These are phyloP conservation scores for Atta colombica DNA, from an alignment of 1,140 invertebrate species.

Conservation along the genomic window DNA sequence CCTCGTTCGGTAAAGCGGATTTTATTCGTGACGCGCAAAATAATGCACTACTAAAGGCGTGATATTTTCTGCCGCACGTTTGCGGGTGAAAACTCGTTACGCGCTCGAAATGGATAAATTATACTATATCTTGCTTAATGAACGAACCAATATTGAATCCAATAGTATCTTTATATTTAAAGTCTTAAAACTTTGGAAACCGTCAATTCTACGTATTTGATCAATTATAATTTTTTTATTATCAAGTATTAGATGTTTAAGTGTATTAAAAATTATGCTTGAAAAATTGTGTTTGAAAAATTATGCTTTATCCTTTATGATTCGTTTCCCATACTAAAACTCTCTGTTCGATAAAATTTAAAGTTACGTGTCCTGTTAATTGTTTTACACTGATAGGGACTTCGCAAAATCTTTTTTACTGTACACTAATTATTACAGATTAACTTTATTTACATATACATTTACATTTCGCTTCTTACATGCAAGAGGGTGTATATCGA, in stretches of 20 bases:
- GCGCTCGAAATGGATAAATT: constrained; percentile 32
- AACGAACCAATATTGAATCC: constrained; percentile 46
- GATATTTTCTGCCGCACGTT: constrained; percentile 37
- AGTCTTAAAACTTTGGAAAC: not conserved
- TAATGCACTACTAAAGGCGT: constrained; percentile 38
- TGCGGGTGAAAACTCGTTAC: constrained; percentile 50
- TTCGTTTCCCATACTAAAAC: not conserved
- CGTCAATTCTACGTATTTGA: not conserved
- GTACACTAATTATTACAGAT: not conserved
- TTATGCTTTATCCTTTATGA: not conserved
- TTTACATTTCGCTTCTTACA: not conserved
- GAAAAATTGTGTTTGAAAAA: not conserved
- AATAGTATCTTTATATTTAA: not conserved
- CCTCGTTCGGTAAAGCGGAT: constrained; percentile 45
- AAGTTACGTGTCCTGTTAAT: not conserved
- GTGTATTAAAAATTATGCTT: not conserved
- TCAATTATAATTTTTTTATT: constrained; percentile 5
- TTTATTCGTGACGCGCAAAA: constrained; percentile 51
- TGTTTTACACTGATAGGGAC: not conserved
- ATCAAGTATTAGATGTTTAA: not conserved
- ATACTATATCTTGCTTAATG: constrained; percentile 47
- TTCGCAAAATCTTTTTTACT: not conserved
- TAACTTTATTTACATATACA: not conserved
- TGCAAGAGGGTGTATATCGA: not conserved
- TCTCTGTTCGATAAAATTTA: not conserved